These are phyloP conservation scores for Ailuropoda melanoleuca DNA, from an alignment of 2,113 vertebrate species.

Conservation along the genomic window DNA sequence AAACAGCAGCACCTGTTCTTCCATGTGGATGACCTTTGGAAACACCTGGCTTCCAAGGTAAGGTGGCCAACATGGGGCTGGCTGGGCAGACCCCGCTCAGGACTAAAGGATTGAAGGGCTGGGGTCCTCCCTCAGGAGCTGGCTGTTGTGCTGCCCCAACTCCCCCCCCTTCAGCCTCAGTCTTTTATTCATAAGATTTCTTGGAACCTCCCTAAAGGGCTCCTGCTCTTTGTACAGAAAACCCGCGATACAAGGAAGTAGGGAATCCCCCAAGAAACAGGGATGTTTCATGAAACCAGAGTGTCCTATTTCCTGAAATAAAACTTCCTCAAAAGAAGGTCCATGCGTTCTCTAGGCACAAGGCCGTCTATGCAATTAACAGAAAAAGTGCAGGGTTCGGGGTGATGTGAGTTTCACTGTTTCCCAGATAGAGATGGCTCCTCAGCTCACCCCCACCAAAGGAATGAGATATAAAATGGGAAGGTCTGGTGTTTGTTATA, in stretches of 20 bases:
- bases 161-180: background rate
- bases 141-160: background rate
- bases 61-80: accelerated
- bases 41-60: background rate
- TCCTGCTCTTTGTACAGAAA: background rate
- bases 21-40: conserved; percentile 1
- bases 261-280: background rate
- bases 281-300: conserved; percentile 34
- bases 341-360: background rate
- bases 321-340: conserved; percentile 31
- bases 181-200: conserved; percentile 33
- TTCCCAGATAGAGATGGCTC: conserved; percentile 56
- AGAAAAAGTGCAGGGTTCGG: conserved; percentile 59
- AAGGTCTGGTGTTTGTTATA: conserved; percentile 65
- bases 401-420: conserved; percentile 57
- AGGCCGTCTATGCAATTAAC: conserved; percentile 20
- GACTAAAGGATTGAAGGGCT: background rate
- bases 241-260: background rate
- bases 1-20: conserved; percentile 28
- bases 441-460: conserved; percentile 49
- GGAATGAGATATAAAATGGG: conserved; percentile 58
- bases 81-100: background rate
- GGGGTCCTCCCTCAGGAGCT: background rate
- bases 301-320: conserved; percentile 58
- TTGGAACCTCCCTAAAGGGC: background rate